phyloP scores from a whole-genome alignment of 35 echinoderm and acorn worm genomes.

The Apostichopus japonicus region DNA sequence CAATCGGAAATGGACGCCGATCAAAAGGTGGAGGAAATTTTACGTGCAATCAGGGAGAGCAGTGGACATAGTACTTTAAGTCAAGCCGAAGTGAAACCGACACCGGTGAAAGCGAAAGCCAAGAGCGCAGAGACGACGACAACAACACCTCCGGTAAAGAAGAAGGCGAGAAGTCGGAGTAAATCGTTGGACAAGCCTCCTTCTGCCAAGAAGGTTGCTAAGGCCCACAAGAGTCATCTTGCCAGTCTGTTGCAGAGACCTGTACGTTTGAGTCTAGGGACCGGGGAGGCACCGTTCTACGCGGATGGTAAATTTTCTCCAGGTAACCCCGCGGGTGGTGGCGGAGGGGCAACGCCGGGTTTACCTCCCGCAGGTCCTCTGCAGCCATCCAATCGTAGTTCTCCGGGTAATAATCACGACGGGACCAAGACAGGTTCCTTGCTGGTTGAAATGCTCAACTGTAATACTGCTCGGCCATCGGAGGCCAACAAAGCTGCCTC shows the following conservation, averaged over 20 bases:
- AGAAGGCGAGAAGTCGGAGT: constrained; percentile 42
- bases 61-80: constrained; percentile 7
- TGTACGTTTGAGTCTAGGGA: constrained; percentile 7
- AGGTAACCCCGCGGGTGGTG: background rate
- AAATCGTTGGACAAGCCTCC: constrained; percentile 50
- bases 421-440: constrained; percentile 10
- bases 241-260: constrained; percentile 46
- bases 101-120: background rate
- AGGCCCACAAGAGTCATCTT: constrained; percentile 40
- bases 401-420: background rate
- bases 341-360: background rate
- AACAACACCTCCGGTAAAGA: background rate
- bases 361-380: background rate
- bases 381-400: background rate
- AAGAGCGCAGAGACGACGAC: background rate
- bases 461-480: background rate
- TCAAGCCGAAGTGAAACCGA: background rate
- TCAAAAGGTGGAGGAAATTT: constrained; percentile 54
- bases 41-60: constrained; percentile 50
- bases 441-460: constrained; percentile 56
- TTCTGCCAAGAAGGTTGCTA: constrained; percentile 11
- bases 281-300: constrained; percentile 22
- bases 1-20: constrained; percentile 43
- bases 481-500: background rate
- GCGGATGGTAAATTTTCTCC: constrained; percentile 1